These are phyloP conservation scores for Torymus auratus DNA, from an alignment of 2,888 invertebrate genomes.

Conservation along the genomic window DNA sequence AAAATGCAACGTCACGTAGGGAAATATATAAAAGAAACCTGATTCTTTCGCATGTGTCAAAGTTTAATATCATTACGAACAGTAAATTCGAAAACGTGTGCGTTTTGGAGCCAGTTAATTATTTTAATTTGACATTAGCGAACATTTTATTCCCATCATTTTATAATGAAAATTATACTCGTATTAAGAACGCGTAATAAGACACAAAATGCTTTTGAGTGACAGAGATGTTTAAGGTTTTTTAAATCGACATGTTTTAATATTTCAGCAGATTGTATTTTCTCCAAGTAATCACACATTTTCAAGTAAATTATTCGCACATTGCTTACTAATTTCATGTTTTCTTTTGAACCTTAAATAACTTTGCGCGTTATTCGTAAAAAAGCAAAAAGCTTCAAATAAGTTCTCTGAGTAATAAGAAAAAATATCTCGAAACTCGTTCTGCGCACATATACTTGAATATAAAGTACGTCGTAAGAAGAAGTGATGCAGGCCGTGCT, in stretches of 20 bases:
- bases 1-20: slow-evolving; percentile 57
- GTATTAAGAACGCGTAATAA: neutral
- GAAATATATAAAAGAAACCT: slow-evolving; percentile 34
- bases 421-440: slow-evolving; percentile 31
- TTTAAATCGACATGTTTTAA: no score
- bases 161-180: neutral
- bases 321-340: no score
- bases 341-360: neutral
- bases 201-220: no score
- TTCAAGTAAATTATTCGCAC: no score
- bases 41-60: neutral
- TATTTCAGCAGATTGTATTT: no score
- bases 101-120: neutral
- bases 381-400: neutral
- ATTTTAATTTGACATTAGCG: slow-evolving; percentile 1
- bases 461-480: slow-evolving; percentile 32
- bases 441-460: neutral
- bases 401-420: neutral
- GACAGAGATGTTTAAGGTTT: no score
- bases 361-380: neutral
- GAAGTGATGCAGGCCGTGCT: slow-evolving; percentile 20
- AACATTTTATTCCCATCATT: slow-evolving; percentile 1
- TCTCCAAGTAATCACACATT: no score
- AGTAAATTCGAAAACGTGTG: no score
- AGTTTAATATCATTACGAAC: neutral